These are phyloP conservation scores for Choloepus didactylus DNA, from an alignment of 2,797 vertebrate species.

Conservation along the genomic window DNA sequence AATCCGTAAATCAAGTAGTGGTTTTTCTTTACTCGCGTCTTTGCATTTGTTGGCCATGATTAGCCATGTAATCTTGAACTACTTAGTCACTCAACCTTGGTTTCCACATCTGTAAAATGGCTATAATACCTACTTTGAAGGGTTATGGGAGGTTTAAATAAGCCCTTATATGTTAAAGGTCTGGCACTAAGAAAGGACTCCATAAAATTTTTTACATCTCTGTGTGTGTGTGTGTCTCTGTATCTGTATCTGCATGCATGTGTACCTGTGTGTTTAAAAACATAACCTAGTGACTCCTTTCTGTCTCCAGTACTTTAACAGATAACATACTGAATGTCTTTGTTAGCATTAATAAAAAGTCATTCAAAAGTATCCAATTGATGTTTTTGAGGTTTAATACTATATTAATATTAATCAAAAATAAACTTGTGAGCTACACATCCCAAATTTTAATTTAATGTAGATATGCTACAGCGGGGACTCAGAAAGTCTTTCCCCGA, in stretches of 20 bases:
- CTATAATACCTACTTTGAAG: neutral
- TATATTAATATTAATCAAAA: neutral
- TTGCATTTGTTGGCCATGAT: neutral
- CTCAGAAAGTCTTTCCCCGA: neutral
- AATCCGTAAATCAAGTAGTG: fast-evolving
- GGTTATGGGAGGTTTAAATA: neutral
- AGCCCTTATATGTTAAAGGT: neutral
- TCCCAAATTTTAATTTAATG: neutral
- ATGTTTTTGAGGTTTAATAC: neutral
- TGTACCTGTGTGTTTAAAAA: neutral
- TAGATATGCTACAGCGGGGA: neutral
- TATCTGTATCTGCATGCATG: neutral
- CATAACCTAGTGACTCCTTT: neutral
- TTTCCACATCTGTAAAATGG: neutral
- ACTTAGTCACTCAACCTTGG: neutral
- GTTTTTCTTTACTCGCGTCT: neutral
- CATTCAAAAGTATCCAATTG: neutral
- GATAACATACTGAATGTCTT: too few species aligned
- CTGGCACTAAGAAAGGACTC: neutral
- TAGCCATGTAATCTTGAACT: neutral
- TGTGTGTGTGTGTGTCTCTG: fast-evolving
- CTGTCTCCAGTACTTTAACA: neutral
- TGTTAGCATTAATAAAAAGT: neutral
- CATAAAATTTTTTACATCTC: fast-evolving
- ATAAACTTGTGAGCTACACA: neutral